Evolutionary conservation across 2,113 vertebrate species (phyloP), one percentile per base, ranked within the genome.

Genomic region (Ochotona curzoniae): DNA sequence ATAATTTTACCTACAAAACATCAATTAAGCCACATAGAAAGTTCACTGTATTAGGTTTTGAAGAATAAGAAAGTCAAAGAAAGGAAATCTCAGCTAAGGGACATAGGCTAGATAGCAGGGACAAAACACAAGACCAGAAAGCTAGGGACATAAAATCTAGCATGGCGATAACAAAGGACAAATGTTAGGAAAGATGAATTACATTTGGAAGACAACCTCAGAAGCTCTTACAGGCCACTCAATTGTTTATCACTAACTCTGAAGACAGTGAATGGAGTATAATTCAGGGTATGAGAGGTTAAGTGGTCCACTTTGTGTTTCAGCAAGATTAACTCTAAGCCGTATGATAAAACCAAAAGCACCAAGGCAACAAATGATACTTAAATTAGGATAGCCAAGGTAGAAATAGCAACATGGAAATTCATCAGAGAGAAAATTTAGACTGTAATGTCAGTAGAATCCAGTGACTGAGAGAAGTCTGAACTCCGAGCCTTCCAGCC

Each of bases 1-100:
- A 44, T 89, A 5, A 64, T 69, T 73, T 93, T 87, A 47, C 57
- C 21, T 64, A 60, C 69, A 26, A 76, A 81, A 21, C 9, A n/a
- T 79, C 23, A 80, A 32, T 75, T 89, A 83, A 38, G 8, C 25
- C 82, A 63, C 28, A 74, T 13, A 32, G n/a, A 78, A 2, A 5
- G 1, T 26, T 93, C 20, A 38, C 95, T 93, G 89, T 79, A 8
- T 76, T 64, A 93, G 21, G 18, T 28, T 38, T 81, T 86, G 14
- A 87, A 67, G 44, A 38, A 90, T 51, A 82, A 90, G 21, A 80
- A 95, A 92, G 20, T 20, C 15, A 35, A 28, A 47, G 44, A 54
- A 75, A 92, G 69, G 47, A 86, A 92, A 63, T 51, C 32, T 20
- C 23, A 75, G 12, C 0, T 15, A 70, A 17, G 4, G 28, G 4